Evolutionary conservation across 2,888 invertebrate species (phyloP), one percentile per base, ranked within the genome.

Genomic region (Sesamia inferens): DNA sequence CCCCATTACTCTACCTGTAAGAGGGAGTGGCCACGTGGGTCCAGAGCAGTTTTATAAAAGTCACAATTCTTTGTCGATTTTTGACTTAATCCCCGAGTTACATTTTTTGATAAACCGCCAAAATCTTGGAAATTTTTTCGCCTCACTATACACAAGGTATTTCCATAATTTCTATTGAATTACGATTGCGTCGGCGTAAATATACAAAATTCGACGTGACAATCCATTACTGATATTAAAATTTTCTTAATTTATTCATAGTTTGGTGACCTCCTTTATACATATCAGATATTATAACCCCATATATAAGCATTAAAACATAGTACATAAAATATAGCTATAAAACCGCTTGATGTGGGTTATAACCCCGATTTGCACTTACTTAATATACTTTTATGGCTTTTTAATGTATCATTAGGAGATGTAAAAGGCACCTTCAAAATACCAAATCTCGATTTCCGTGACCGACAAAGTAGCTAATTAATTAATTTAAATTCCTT

Each of bases 331-430:
- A 78, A 78, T 76, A 64, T 61, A 75, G 39, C 67, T 54, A 79
- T 83, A 78, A 83, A 84, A 77, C 44, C 48, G 13, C 54, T 68
- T 70, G 39, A 79, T 69, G 68, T 57, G 16, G 62, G 61, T 42
- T 68, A 63, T 68, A 79, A 76, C 76, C 74, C 68, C 63, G 78
- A 81, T 86, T 83, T 77, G 83, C 84, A 83, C 76, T 78, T 69
- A 81, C 70, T 82, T 76, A 77, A 68, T 54, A 69, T 71, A 68
- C n/a, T 82, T 85, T 85, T 80, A 86, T 76, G 58, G 74, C 81
- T 65, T 76, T 81, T 85, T 81, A 84, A 81, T 76, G 76, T 66
- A 63, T 44, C 76, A 76, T 80, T 79, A 85, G 59, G 55, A 69
- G 76, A 78, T 65, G 62, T 76, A 71, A 85, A 79, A 81, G 55